These are phyloP conservation scores for Dastarcus helophoroides DNA, from an alignment of 2,888 invertebrate genomes.

Conservation along the genomic window DNA sequence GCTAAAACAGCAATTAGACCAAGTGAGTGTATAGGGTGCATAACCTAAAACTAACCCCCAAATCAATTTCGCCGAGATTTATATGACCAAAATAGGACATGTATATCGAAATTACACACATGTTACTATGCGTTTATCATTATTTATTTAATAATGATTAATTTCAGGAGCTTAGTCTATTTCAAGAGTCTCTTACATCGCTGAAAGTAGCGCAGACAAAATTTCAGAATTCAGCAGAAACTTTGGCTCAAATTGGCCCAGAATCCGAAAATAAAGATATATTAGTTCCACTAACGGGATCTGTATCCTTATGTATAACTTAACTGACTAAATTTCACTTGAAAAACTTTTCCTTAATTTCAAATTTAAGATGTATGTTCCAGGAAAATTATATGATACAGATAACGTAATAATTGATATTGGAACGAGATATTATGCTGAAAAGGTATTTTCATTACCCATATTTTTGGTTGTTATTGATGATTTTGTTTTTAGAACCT, in stretches of 20 bases:
- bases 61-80: conserved; percentile 3
- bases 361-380: conserved; percentile 73
- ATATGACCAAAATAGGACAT: conserved; percentile 7
- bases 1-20: conserved; percentile 78
- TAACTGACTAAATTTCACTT: too few relatives aligned
- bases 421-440: conserved; percentile 93
- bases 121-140: conserved; percentile 14
- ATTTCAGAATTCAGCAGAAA: conserved; percentile 79
- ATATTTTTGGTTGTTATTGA: conserved; percentile 3
- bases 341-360: conserved; percentile 20
- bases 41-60: conserved; percentile 1
- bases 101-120: conserved; percentile 13
- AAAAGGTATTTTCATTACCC: conserved; percentile 53
- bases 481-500: conserved; percentile 47
- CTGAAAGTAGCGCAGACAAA: conserved; percentile 84
- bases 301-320: conserved; percentile 46
- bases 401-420: conserved; percentile 87
- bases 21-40: conserved; percentile 48
- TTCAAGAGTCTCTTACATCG: conserved; percentile 81
- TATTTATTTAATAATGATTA: conserved; percentile 9
- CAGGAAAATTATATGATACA: conserved; percentile 74
- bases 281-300: conserved; percentile 88
- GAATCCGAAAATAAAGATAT: conserved; percentile 72
- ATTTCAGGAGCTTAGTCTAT: conserved; percentile 69
- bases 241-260: conserved; percentile 66